Conservation (phyloP, 1,140 invertebrate species). For the Heterodera schachtii region DNA sequence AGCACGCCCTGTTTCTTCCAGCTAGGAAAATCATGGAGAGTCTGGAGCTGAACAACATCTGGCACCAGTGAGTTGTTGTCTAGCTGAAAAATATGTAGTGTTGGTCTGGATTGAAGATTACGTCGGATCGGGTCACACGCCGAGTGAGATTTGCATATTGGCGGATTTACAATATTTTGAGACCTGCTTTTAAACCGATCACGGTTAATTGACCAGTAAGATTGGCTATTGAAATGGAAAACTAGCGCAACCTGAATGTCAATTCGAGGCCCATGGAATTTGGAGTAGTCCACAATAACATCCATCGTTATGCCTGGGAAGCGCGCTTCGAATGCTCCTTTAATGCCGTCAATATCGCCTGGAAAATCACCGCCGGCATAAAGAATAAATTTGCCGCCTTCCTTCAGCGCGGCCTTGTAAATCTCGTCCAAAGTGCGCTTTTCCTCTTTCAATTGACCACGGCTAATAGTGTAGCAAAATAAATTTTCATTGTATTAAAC, state of each 20-base stretch:
- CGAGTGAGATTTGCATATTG: too few species aligned
- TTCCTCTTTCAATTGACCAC: neutral
- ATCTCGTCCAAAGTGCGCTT: neutral
- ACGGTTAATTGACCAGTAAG: too few species aligned
- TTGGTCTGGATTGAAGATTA: too few species aligned
- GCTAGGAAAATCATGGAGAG: neutral
- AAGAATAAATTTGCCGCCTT: neutral
- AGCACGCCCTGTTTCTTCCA: neutral
- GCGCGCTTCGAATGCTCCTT: slow-evolving; percentile 1
- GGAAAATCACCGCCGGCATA: neutral
- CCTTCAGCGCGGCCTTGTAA: neutral
- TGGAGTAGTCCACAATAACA: neutral
- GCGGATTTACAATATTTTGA: too few species aligned
- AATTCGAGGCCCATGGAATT: neutral
- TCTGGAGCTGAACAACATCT: neutral
- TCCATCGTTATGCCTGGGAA: neutral
- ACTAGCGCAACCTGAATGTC: neutral
- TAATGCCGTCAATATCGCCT: neutral
- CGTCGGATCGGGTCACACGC: too few species aligned
- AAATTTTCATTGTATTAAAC: too few species aligned
- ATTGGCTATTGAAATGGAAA: too few species aligned
- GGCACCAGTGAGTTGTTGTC: slow-evolving; percentile 6
- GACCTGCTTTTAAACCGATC: too few species aligned
- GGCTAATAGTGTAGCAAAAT: too few species aligned
- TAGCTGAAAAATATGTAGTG: neutral